Base-by-base conservation (phyloP, 2,797 vertebrate species). In the Ceryle rudis region DNA sequence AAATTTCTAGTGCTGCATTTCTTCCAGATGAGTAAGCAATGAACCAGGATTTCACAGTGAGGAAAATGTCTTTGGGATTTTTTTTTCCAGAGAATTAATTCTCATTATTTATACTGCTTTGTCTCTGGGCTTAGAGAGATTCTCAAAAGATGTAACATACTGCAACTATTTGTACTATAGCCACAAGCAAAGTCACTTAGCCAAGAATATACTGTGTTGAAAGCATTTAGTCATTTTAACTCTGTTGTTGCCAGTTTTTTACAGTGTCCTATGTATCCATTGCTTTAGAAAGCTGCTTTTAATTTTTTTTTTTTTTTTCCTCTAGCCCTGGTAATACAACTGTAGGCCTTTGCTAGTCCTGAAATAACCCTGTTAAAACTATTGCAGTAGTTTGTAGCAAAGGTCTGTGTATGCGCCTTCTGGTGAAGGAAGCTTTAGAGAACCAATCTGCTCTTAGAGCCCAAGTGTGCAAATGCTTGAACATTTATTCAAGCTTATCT, bases 11-110 rank as follows among this genome's bases (percentile, higher is more conserved):
- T 70, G 60, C 72, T 91, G 65, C 89, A 92, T 94, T 96, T 97
- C 95, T 96, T 96, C 93, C 94, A 94, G 90, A 96, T 95, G 81
- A 95, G 93, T 96, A 94, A 95, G 89, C 72, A 66, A 44, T n/a
- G 65, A 90, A 89, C 26, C 52, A 93, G 61, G 58, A 89, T 95
- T 92, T 96, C 81, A 86, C 58, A 92, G 75, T 55, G 65, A 91
- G 75, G 71, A 86, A 95, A 92, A 85, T 37, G 61, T 91, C 75
- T 91, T 69, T 25, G 69, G 37, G 71, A 70, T 80, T 35, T 69
- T 14, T 3, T 3, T 0, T 3, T 9, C 15, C 71, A 37, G 62
- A 95, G n/a, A 79, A 67, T 41, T 91, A 2, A 28, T 77, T 86
- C 17, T 39, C 14, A 31, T 96, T 94, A 86, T 69, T 94, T 93